Evolutionary conservation across 2,888 invertebrate species (phyloP), one percentile per base, ranked within the genome.

Genomic region (Oligia fasciuncula): DNA sequence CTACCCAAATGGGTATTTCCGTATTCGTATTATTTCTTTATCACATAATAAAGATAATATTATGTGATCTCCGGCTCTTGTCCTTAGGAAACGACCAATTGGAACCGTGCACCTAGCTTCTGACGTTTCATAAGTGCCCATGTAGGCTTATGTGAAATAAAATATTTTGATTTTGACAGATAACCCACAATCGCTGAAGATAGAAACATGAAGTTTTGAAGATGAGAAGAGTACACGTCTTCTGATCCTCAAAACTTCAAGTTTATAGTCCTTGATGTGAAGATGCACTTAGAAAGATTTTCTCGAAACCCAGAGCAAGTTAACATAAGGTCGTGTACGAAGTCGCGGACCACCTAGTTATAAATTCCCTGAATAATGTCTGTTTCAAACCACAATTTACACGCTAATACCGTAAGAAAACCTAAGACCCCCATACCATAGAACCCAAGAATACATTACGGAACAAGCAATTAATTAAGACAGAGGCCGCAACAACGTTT

Each of bases 391-490:
- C 83, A 78, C 84, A 81, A 69, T 69, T 46, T 83, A 73, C 43
- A 73, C 35, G n/a, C 17, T 63, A 77, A 63, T 65, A 70, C 60
- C 43, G 35, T 51, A 49, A 79, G 73, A 74, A 79, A 79, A 79
- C 49, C 73, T 51, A n/a, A 63, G 51, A 68, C 68, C 65, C 76
- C 46, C 51, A 81, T 73, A 49, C 60, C 69, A 77, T 43, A 14
- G 54, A 62, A 62, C 63, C 51, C 65, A 79, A 73, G 63, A 80
- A 76, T 76, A 79, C 77, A 84, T 70, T 51, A 73, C 70, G 63
- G 74, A 66, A 57, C 19, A 73, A 62, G 67, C 76, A 73, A 86
- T 85, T 79, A 82, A 85, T 83, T 81, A 76, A 76, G 78, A 79
- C 43, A 73, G 70, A 73, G 77, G 77, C 73, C 72, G 57, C 81